Evolutionary conservation across 2,888 invertebrate species (phyloP).

Genomic region (Liodrosophila aerea): DNA sequence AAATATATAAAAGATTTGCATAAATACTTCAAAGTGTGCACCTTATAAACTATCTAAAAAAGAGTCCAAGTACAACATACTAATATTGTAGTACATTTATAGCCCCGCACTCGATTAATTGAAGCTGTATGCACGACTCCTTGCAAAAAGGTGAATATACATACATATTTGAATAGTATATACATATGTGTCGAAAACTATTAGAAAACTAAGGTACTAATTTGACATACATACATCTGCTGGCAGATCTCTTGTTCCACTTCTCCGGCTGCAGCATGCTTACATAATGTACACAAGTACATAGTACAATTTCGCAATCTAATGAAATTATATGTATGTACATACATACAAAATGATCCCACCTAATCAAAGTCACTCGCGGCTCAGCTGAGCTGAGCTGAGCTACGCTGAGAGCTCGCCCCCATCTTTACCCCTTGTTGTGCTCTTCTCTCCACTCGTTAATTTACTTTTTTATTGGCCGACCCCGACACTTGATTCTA

Average conservation of each 20-base stretch:
- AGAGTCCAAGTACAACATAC: constrained; percentile 34
- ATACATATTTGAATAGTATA: constrained; percentile 39
- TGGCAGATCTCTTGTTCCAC: background rate
- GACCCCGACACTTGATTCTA: constrained; percentile 67
- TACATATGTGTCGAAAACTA: background rate
- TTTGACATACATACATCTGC: too few species aligned
- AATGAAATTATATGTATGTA: constrained; percentile 5
- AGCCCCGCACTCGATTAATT: constrained; percentile 66
- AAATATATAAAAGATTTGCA: constrained; percentile 19
- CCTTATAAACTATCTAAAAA: constrained; percentile 21
- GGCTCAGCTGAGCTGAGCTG: constrained; percentile 13
- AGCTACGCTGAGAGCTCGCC: background rate
- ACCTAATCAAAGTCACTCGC: constrained; percentile 39
- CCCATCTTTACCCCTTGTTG: constrained; percentile 7
- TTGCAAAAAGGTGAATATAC: constrained; percentile 73
- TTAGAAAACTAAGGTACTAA: too few species aligned
- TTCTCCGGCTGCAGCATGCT: background rate
- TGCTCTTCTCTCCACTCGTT: constrained; percentile 34
- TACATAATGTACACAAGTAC: background rate
- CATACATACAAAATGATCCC: constrained; percentile 21
- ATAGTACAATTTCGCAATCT: constrained; percentile 4
- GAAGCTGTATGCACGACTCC: constrained; percentile 78
- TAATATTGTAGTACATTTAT: constrained; percentile 49
- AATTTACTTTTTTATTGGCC: constrained; percentile 54
- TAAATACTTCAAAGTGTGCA: constrained; percentile 30